phyloP scores from a whole-genome alignment of 2,797 vertebrate genomes.

The Pangasius larnaudii region DNA sequence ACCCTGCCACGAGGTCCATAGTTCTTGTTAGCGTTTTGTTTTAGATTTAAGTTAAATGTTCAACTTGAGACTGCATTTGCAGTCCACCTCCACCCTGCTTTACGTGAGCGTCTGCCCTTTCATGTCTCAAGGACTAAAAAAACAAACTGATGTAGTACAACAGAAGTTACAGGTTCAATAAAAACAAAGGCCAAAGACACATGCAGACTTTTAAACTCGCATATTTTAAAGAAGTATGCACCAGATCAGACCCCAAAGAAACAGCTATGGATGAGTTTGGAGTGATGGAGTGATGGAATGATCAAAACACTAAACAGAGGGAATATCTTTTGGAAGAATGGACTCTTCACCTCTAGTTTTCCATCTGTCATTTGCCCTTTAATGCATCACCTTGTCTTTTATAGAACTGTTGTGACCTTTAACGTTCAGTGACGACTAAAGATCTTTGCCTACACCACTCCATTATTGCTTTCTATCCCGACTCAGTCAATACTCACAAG shows the following conservation, averaged over 20 bases:
- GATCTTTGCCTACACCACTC: conserved; percentile 26
- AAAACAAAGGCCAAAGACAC: background rate
- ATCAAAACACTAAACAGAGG: background rate
- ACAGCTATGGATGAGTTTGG: background rate
- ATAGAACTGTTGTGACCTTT: conserved; percentile 25
- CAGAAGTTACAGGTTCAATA: background rate
- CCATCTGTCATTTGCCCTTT: background rate
- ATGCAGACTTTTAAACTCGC: background rate
- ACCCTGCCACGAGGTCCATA: too few species aligned
- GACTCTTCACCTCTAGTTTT: background rate
- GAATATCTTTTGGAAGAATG: background rate
- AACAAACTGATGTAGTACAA: background rate
- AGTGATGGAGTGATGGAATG: background rate
- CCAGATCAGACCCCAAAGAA: background rate
- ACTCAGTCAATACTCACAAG: conserved; percentile 27
- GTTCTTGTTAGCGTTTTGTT: too few species aligned
- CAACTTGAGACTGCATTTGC: too few species aligned
- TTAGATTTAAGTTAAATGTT: too few species aligned
- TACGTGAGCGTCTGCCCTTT: background rate
- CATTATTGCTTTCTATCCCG: conserved; percentile 32
- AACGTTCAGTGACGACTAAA: conserved; percentile 8
- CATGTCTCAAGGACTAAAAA: background rate
- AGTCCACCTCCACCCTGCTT: too few species aligned
- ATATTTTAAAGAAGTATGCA: background rate
- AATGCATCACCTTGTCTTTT: background rate